These are phyloP conservation scores for Varanus komodoensis DNA, from an alignment of 2,113 vertebrate species.

Conservation along the genomic window DNA sequence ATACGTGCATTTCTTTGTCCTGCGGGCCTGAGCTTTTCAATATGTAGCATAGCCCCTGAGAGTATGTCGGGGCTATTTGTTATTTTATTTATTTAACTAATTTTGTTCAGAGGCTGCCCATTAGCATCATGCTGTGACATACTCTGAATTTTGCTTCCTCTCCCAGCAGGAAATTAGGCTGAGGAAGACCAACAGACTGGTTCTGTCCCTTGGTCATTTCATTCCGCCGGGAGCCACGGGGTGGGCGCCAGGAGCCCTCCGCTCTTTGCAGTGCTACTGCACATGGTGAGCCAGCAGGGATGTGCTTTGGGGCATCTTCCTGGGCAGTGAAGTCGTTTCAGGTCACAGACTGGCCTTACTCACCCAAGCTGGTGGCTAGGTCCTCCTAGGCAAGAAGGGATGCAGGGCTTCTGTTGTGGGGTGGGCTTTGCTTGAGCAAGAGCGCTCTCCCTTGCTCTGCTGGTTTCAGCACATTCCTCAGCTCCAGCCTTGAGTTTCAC, in stretches of 20 bases:
- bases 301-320: not conserved
- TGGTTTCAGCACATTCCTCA: not conserved
- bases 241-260: not conserved
- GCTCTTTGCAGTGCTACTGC: not conserved
- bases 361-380: no score
- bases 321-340: not conserved
- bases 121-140: no score
- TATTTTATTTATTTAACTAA: no score
- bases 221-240: not conserved
- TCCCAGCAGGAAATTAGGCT: conserved; percentile 5
- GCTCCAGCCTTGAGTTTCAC: not conserved
- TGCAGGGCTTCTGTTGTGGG: no score
- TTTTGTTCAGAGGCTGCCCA: no score
- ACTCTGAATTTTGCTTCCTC: not conserved
- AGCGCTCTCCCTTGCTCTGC: not conserved
- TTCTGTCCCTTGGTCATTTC: conserved; percentile 21
- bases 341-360: no score
- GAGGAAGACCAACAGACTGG: not conserved
- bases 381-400: not conserved
- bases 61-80: no score
- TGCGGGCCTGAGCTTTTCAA: no score
- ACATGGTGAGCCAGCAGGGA: no score
- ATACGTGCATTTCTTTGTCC: no score
- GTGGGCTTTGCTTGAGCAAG: not conserved
- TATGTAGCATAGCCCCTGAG: no score